phyloP scores from a whole-genome alignment of 2,797 vertebrate species.

The Melanotaenia maccullochi region DNA sequence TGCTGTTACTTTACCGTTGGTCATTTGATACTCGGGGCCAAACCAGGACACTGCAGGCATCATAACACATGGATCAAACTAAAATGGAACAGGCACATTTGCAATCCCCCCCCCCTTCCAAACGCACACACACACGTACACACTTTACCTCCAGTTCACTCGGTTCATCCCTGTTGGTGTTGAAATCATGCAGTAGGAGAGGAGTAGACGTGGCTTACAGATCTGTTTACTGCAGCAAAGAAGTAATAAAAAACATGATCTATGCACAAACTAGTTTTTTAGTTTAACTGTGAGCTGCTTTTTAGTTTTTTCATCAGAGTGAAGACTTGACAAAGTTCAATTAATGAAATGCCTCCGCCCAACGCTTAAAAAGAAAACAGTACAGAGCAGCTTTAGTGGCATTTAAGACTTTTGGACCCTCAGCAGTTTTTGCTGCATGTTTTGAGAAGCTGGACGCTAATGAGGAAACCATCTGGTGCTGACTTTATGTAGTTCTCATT shows the following conservation, averaged over 20 bases:
- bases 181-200: constrained; percentile 31
- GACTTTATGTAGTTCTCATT: constrained; percentile 65
- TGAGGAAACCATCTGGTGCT: constrained; percentile 71
- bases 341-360: constrained; percentile 9
- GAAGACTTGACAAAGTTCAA: constrained; percentile 17
- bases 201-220: constrained; percentile 21
- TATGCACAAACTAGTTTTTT: background rate
- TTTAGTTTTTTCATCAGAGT: constrained; percentile 1
- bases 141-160: constrained; percentile 50
- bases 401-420: constrained; percentile 11
- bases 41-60: constrained; percentile 67
- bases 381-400: constrained; percentile 3
- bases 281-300: constrained; percentile 3
- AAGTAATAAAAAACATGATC: no score
- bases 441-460: constrained; percentile 60
- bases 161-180: constrained; percentile 51
- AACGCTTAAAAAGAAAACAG: constrained; percentile 13
- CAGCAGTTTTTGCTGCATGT: constrained; percentile 26
- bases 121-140: no score
- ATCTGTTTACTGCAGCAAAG: constrained; percentile 9
- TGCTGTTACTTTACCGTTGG: constrained; percentile 51
- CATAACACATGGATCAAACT: constrained; percentile 65
- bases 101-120: constrained; percentile 38
- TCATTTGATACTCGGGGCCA: constrained; percentile 56
- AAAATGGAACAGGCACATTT: constrained; percentile 63